A percentile compares a stretch with the other conserved stretches of the same genome.
Evolutionary conservation across 2,888 invertebrate genomes (phyloP).

Genomic region (Agonum fuliginosum): DNA sequence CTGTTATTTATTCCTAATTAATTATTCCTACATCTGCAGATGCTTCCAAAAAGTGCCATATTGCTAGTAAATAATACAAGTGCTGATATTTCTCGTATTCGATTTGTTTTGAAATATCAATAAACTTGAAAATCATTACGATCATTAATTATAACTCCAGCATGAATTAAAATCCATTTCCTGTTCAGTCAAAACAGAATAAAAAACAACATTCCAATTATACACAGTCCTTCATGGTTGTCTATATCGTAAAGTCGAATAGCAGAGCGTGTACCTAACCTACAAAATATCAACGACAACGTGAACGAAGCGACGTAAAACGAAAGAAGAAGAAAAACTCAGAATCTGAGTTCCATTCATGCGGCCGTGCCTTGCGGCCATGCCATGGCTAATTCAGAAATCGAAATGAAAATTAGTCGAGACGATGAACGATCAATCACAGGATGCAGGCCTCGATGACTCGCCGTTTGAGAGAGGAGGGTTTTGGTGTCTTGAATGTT

Average conservation of each 20-base stretch:
- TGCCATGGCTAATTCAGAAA: constrained; percentile 68
- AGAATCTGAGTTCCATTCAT: constrained; percentile 63
- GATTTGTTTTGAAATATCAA: too few relatives aligned
- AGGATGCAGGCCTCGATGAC: constrained; percentile 69
- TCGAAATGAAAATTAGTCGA: constrained; percentile 65
- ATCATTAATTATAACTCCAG: constrained; percentile 52
- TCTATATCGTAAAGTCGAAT: constrained; percentile 17
- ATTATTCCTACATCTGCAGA: too few relatives aligned
- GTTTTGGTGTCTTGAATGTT: constrained; percentile 66
- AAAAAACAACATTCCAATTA: constrained; percentile 58
- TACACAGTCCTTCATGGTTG: constrained; percentile 34
- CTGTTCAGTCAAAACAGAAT: constrained; percentile 48
- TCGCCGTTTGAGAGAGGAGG: constrained; percentile 61
- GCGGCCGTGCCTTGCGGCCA: constrained; percentile 66
- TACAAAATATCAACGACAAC: constrained; percentile 10
- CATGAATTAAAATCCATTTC: constrained; percentile 57
- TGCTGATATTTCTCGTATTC: too few relatives aligned
- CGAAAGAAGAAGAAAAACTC: constrained; percentile 33
- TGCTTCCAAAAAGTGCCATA: too few relatives aligned
- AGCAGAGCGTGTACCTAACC: constrained; percentile 35
- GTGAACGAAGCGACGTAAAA: neutral
- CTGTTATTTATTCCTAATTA: too few relatives aligned
- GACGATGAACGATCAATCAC: constrained; percentile 66
- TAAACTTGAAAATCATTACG: constrained; percentile 54
- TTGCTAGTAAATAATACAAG: too few relatives aligned